Percentiles rank a stretch among this genome's conserved stretches.
Evolutionary conservation across 1,140 invertebrate genomes (phyloP).

Genomic region (Aphelenchoides besseyi): DNA sequence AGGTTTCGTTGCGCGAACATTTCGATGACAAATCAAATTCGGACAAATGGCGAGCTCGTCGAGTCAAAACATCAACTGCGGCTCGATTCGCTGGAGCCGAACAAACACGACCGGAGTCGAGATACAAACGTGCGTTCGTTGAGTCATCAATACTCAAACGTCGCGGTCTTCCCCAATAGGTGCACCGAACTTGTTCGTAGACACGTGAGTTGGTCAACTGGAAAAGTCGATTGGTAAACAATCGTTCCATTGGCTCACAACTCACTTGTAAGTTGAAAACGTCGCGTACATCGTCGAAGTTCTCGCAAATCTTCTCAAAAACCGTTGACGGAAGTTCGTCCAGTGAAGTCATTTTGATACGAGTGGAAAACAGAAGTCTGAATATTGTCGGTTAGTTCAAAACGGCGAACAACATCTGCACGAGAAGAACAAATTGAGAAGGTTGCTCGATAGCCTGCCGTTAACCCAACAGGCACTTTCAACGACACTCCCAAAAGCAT

Average conservation of each 20-base stretch:
- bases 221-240: neutral
- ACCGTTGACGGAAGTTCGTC: neutral
- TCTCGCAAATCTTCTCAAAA: neutral
- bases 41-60: neutral
- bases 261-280: neutral
- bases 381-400: too few relatives aligned
- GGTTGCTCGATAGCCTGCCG: too few relatives aligned
- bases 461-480: too few relatives aligned
- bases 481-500: too few relatives aligned
- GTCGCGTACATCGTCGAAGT: neutral
- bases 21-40: conserved; percentile 13
- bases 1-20: neutral
- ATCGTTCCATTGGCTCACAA: neutral
- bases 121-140: neutral
- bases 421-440: too few relatives aligned
- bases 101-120: neutral
- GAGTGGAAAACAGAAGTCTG: too few relatives aligned
- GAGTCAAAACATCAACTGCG: neutral
- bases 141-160: neutral
- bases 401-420: too few relatives aligned
- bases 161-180: conserved; percentile 4
- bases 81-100: neutral
- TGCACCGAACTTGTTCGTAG: neutral
- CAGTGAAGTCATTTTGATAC: too few relatives aligned
- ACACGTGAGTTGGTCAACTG: neutral